These are phyloP conservation scores for Mythimna lalbum DNA, from an alignment of 2,888 invertebrate species.

Conservation along the genomic window DNA sequence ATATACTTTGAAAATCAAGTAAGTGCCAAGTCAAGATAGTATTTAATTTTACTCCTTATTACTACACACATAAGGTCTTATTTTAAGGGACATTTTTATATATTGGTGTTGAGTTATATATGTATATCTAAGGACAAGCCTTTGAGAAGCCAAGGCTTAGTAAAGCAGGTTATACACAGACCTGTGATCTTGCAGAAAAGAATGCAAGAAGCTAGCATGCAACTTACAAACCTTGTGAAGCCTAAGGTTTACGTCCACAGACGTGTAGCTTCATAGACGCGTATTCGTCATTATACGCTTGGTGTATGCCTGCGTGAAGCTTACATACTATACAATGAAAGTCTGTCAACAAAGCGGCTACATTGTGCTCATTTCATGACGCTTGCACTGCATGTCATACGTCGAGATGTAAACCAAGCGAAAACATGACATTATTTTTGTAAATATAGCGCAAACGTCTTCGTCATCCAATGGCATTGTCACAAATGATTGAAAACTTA, in stretches of 20 bases:
- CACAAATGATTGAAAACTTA: no score
- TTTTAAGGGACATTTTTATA: slow-evolving; percentile 50
- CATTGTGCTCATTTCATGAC: no score
- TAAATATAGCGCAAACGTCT: not conserved
- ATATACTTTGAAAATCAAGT: slow-evolving; percentile 37
- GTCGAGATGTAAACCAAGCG: no score
- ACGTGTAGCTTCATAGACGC: no score
- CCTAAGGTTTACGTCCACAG: no score
- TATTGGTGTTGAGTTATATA: slow-evolving; percentile 52
- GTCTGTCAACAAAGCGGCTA: no score
- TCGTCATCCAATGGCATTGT: no score
- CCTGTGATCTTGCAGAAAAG: not conserved
- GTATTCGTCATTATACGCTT: no score
- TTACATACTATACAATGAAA: no score
- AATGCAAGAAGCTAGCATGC: not conserved
- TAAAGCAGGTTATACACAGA: slow-evolving; percentile 1
- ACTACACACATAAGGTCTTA: slow-evolving; percentile 35
- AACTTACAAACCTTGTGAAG: not conserved
- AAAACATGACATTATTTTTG: not conserved
- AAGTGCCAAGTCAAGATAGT: slow-evolving; percentile 26
- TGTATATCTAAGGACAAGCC: slow-evolving; percentile 44
- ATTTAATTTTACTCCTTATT: slow-evolving; percentile 26
- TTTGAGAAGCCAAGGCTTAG: not conserved
- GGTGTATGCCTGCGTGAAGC: no score
- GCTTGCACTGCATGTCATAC: no score